Base-by-base conservation (phyloP, 2,797 vertebrate genomes). In the Ambastaia sidthimunki region DNA sequence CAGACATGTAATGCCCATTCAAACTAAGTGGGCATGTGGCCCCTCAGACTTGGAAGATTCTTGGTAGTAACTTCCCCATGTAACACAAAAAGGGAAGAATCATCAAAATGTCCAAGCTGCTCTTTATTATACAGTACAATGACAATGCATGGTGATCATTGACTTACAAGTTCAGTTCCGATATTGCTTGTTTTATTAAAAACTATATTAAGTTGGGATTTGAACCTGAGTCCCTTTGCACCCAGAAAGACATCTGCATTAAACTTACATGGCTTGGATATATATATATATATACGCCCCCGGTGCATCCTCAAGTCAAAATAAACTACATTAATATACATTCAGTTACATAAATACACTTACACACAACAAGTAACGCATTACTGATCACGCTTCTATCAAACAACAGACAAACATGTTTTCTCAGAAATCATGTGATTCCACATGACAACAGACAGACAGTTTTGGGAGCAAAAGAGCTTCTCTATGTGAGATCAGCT, bases 401-500 rank as follows among this genome's bases (percentile, higher is more conserved):
- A 74, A 50, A 63, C 18, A 28, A 34, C 47, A 74, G 16, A 74
- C 37, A 12, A 37, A 37, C 21, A 73, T 73, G 23, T 28, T 3
- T 18, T 16, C 0, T 47, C 57, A 25, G 2, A 12, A 54, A 52
- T 44, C 63, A 54, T 7, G 11, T 62, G 19, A 54, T n/a, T 62
- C 44, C 10, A 55, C 37, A 16, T 72, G 47, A 54, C 28, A 54
- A 52, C 15, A 52, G 4, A 50, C 48, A 16, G 15, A 74, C 41
- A 44, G 34, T 66, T 55, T 74, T 59, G 21, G 21, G 19, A 62
- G 28, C 23, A 19, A 19, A 63, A 6, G 31, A 57, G 18, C 19
- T 48, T 62, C 71, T 65, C 7, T 23, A 74, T 34, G 76, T 71
- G 55, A 70, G 76, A 70, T 75, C 67, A 71, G 65, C 12, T 65